phyloP scores from a whole-genome alignment of 2,797 vertebrate genomes.

The Macroramphosus scolopax region DNA sequence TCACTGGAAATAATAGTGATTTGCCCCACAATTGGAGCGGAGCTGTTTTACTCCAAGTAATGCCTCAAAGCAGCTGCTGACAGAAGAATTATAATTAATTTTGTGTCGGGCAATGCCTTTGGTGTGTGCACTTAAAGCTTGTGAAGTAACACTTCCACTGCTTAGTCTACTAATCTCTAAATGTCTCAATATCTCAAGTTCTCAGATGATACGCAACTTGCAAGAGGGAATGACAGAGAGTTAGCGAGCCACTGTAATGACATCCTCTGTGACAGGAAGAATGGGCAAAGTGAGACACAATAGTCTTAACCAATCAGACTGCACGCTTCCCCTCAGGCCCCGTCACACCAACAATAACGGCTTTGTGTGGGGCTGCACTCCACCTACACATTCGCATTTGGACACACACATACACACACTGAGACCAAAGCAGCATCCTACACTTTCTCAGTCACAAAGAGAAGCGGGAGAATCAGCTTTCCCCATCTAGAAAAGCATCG shows the following conservation, averaged over 20 bases:
- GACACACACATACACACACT: constrained; percentile 7
- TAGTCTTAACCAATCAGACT: constrained; percentile 82
- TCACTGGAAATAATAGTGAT: too few relatives aligned
- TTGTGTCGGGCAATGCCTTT: constrained; percentile 6
- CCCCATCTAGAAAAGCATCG: constrained; percentile 20
- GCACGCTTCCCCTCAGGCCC: constrained; percentile 74
- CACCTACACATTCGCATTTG: constrained; percentile 55
- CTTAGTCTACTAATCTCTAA: constrained; percentile 36
- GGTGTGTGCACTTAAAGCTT: constrained; percentile 13
- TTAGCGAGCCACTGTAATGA: constrained; percentile 56
- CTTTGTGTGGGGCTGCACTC: constrained; percentile 78
- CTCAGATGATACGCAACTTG: constrained; percentile 57
- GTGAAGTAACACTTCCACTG: constrained; percentile 31
- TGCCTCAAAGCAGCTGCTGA: constrained; percentile 11
- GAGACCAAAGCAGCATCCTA: constrained; percentile 43
- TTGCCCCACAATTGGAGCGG: too few relatives aligned
- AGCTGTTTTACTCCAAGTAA: background rate
- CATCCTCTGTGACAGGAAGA: constrained; percentile 70
- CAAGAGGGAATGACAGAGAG: constrained; percentile 25
- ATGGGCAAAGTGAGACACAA: constrained; percentile 78
- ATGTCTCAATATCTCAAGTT: constrained; percentile 37
- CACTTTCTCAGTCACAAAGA: constrained; percentile 52
- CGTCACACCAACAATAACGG: constrained; percentile 75
- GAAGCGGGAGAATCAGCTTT: constrained; percentile 20
- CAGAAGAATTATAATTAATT: constrained; percentile 11